Evolutionary conservation across 2,888 invertebrate species (phyloP), one percentile per base, ranked within the genome.

Genomic region (Cyclophora punctaria): DNA sequence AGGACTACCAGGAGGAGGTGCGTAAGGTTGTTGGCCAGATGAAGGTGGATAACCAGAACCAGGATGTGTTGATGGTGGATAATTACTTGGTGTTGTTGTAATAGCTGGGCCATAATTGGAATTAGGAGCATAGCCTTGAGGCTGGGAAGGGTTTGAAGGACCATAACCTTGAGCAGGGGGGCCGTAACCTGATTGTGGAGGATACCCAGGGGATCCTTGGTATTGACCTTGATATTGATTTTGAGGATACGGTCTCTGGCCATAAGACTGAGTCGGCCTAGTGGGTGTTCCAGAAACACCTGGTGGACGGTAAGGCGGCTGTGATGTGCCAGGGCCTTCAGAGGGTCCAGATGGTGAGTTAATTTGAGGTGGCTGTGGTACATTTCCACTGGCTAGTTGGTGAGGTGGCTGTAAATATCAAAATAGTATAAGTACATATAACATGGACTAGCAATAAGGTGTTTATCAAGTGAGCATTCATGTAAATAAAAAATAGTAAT

Each of bases 161-260:
- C 91, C 91, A 71, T 92, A 91, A 37, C 91, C 90, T 67, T 92
- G 92, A 51, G 88, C 90, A 48, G 92, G 92, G 49, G 92, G 92
- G 7, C 92, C 92, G 78, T 93, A 93, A 37, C 90, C 90, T 50
- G 90, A 90, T 69, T 93, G 93, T 48, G 93, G 93, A 45, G 93
- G 93, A 73, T 92, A 93, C 5, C 89, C 89, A 57, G 89, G 89
- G 54, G 88, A 86, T 61, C 88, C 89, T 67, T 89, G 88, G 64
- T 91, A 91, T 60, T 91, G 90, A 1, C 83, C 84, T 66, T 92
- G 91, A 65, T 92, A 92, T 66, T 92, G 92, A 63, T 90, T 92
- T 73, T 93, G 93, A 53, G 92, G 92, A 67, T 92, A 92, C 42
- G 91, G 91, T 65, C 93, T 87, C 69, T 93, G 93, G 5, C 91